These are phyloP conservation scores for Sandelia bainsii DNA, from an alignment of 2,797 vertebrate genomes.

Conservation along the genomic window DNA sequence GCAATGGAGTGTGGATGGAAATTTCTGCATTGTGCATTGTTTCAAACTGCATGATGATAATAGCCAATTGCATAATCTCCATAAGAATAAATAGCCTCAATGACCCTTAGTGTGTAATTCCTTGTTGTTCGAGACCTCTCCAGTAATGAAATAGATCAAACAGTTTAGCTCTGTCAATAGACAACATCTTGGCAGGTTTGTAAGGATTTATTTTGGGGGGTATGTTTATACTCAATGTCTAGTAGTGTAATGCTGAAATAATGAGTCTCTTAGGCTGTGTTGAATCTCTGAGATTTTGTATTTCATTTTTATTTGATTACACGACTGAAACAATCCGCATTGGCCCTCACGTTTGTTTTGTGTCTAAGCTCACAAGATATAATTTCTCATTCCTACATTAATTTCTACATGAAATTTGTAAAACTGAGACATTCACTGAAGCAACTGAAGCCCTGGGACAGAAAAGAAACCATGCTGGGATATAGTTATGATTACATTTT, in stretches of 20 bases:
- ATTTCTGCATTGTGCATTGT: slow-evolving; percentile 64
- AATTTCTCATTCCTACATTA: slow-evolving; percentile 57
- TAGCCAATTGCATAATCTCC: slow-evolving; percentile 56
- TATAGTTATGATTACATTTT: slow-evolving; percentile 59
- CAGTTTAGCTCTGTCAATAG: slow-evolving; percentile 24
- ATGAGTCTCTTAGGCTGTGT: slow-evolving; percentile 71
- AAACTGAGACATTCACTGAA: slow-evolving; percentile 58
- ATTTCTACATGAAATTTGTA: slow-evolving; percentile 51
- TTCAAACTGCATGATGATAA: slow-evolving; percentile 60
- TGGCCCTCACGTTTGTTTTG: slow-evolving; percentile 70
- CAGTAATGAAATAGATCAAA: slow-evolving; percentile 33
- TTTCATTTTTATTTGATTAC: slow-evolving; percentile 75
- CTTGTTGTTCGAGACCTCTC: slow-evolving; percentile 26
- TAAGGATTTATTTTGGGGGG: slow-evolving; percentile 36
- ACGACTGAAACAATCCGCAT: slow-evolving; percentile 66
- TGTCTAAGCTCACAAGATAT: slow-evolving; percentile 57
- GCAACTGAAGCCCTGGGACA: slow-evolving; percentile 54
- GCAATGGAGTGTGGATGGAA: slow-evolving; percentile 57
- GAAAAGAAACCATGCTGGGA: slow-evolving; percentile 61
- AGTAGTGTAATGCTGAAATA: slow-evolving; percentile 69
- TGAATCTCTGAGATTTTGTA: slow-evolving; percentile 53
- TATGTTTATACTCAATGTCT: slow-evolving; percentile 56
- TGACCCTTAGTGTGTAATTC: slow-evolving; percentile 4
- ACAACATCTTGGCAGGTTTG: slow-evolving; percentile 11
- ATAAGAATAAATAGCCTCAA: slow-evolving; percentile 28